Base-by-base conservation (phyloP, 2,888 invertebrate species). In the Tortrix viridana region DNA sequence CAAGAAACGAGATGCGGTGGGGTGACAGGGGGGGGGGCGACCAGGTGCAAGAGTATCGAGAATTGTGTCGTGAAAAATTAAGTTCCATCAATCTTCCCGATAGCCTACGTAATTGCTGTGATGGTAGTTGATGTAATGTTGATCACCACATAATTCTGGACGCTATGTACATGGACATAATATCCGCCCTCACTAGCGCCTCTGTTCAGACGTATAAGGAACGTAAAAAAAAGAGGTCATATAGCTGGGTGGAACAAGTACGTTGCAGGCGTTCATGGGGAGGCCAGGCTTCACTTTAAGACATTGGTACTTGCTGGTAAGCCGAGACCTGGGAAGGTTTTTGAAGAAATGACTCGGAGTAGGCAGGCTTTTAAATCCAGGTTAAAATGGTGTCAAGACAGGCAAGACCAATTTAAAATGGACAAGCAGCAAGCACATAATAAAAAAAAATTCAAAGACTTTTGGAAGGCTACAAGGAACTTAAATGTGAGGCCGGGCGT, bases 341-440 rank as follows among this genome's bases (percentile, higher is more conserved):
- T 37, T 19, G 44, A 38, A 7, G 43, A 49, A 20, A 64, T 64
- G 64, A n/a, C 14, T 12, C 23, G 54, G 22, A 43, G n/a, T 37
- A 26, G 59, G 6, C 55, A 44, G 32, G 22, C 55, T 19, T 59
- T 55, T 18, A 59, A 55, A 26, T 50, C 59, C 4, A 44, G 49
- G 6, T 18, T 64, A 23, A 64, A 54, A 22, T 59, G 55, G 55
- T 54, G 50, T 46, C 54, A 55, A 46, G 23, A 52, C n/a, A 41
- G 59, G 12, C 12, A 55, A 6, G 49, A 58, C 5, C 58, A 64
- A 23, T 59, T 63, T 3, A 59, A 55, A 32, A 64, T 58, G 49
- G 37, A 64, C 16, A 38, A 32, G 1, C 16, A 37, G 50, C 43
- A 5, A 18, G 43, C n/a, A 5, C 43, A 43, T 43, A 9, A n/a